These are phyloP conservation scores for Cabera pusaria DNA, from an alignment of 2,888 invertebrate genomes.

Conservation along the genomic window DNA sequence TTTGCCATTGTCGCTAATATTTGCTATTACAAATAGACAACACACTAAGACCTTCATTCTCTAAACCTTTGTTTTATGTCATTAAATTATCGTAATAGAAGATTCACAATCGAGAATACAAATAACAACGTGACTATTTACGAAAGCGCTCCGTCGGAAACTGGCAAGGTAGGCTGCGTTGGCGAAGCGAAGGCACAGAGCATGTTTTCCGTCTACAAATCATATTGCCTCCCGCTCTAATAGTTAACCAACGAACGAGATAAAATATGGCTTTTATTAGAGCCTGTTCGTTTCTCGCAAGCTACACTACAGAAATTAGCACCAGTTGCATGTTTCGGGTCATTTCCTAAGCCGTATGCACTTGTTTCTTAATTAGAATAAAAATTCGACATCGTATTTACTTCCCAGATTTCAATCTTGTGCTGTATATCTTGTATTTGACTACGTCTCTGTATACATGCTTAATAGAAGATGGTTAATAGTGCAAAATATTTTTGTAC, in stretches of 20 bases:
- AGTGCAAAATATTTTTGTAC: too few species aligned
- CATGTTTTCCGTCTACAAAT: slow-evolving; percentile 3
- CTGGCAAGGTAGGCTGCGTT: background rate
- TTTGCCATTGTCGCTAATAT: slow-evolving; percentile 68
- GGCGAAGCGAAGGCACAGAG: background rate
- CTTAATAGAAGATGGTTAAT: too few species aligned
- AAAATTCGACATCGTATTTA: too few species aligned
- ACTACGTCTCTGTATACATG: too few species aligned
- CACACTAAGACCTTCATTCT: slow-evolving; percentile 65
- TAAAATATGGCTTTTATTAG: too few species aligned
- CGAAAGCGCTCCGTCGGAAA: slow-evolving; percentile 3
- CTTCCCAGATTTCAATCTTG: too few species aligned
- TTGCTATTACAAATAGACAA: slow-evolving; percentile 61
- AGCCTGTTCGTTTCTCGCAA: too few species aligned
- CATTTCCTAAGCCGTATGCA: too few species aligned
- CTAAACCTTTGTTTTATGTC: slow-evolving; percentile 2
- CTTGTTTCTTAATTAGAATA: too few species aligned
- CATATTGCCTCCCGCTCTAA: slow-evolving; percentile 15
- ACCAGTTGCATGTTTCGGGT: too few species aligned
- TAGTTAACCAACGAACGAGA: slow-evolving; percentile 9
- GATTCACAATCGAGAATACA: slow-evolving; percentile 2
- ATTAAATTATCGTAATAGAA: slow-evolving; percentile 2
- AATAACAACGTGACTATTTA: slow-evolving; percentile 2
- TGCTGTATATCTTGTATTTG: too few species aligned
- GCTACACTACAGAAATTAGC: too few species aligned